Percentiles rank a stretch among this genome's conserved stretches.
Conservation (phyloP, 1,140 invertebrate species). For the Atopsyche davidsoni region DNA sequence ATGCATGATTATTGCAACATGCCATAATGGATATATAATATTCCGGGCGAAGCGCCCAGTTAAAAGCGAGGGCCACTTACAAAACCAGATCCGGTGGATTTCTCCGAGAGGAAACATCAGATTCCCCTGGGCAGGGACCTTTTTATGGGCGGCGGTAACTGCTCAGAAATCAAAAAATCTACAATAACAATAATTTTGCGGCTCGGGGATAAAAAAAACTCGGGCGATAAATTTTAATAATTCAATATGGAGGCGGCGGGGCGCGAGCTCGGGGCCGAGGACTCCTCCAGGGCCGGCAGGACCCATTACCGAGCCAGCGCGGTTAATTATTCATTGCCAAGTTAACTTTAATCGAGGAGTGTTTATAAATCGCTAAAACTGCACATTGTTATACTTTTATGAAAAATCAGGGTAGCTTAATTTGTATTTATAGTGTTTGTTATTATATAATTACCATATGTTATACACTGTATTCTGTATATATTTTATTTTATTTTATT, state of each 20-base stretch:
- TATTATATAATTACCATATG: too few relatives aligned
- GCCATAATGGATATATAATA: constrained; percentile 31
- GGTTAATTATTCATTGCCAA: too few relatives aligned
- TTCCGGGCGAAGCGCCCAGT: constrained; percentile 17
- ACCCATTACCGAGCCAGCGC: constrained; percentile 13
- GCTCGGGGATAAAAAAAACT: constrained; percentile 22
- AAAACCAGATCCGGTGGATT: constrained; percentile 16
- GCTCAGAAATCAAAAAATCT: constrained; percentile 32
- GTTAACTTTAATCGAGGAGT: too few relatives aligned
- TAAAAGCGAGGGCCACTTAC: constrained; percentile 4
- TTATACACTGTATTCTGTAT: constrained; percentile 4
- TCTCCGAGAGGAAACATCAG: constrained; percentile 16
- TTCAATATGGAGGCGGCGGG: constrained; percentile 31
- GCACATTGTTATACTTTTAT: too few relatives aligned
- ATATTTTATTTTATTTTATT: neutral
- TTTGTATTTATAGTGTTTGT: too few relatives aligned
- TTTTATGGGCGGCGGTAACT: constrained; percentile 27
- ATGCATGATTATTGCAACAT: constrained; percentile 27
- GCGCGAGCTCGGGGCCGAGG: too few relatives aligned
- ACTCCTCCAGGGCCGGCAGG: too few relatives aligned
- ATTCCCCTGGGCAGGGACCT: constrained; percentile 20
- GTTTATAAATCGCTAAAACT: too few relatives aligned
- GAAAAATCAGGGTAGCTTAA: too few relatives aligned
- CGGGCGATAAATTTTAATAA: constrained; percentile 32
- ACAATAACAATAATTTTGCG: constrained; percentile 32